Conservation (phyloP, 2,113 vertebrate genomes). For the Cyprinodon variegatus region DNA sequence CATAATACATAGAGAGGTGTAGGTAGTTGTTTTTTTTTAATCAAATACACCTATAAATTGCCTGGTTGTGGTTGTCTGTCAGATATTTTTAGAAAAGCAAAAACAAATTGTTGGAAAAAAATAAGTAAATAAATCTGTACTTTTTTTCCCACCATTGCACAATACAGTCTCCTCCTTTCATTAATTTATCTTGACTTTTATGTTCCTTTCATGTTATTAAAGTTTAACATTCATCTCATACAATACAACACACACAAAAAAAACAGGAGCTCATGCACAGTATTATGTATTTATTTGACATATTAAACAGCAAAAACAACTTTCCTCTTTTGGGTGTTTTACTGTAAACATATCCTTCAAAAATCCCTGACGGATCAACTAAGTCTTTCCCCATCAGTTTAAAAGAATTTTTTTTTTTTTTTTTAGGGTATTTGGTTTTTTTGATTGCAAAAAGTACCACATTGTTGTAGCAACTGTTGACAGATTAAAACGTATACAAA, state of each 20-base stretch:
- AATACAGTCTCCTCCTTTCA: too few species aligned
- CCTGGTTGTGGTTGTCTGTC: not conserved
- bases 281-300: slow-evolving; percentile 70
- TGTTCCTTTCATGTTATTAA: too few species aligned
- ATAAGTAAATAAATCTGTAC: too few species aligned
- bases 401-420: not conserved
- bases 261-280: slow-evolving; percentile 25
- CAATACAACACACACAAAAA: not conserved
- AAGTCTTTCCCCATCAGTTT: slow-evolving; percentile 41
- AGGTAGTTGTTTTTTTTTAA: too few species aligned
- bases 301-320: slow-evolving; percentile 70
- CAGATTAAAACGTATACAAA: slow-evolving; percentile 21
- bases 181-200: too few species aligned
- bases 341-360: slow-evolving; percentile 68
- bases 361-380: slow-evolving; percentile 12
- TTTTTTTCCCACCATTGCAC: too few species aligned
- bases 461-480: not conserved
- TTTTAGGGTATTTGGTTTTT: slow-evolving; percentile 18
- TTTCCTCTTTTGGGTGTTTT: slow-evolving; percentile 45
- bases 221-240: too few species aligned
- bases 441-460: slow-evolving; percentile 5
- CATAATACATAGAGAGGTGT: too few species aligned
- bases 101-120: too few species aligned
- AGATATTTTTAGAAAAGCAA: not conserved
- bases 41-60: too few species aligned